These are phyloP conservation scores for Chunga burmeisteri DNA, from an alignment of 2,113 vertebrate species.

Conservation along the genomic window DNA sequence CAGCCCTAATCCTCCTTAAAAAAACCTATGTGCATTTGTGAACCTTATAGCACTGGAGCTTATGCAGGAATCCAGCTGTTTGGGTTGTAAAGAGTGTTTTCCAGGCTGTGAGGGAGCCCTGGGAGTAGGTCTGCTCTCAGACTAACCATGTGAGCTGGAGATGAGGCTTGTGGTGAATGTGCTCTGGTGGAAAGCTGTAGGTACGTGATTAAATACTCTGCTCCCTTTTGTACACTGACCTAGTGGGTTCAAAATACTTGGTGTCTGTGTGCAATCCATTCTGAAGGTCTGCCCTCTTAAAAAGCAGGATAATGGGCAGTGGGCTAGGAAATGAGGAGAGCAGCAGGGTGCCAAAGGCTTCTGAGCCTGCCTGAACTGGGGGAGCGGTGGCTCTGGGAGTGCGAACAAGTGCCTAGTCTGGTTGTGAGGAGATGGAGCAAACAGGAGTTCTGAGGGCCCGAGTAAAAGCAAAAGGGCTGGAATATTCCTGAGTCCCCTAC, in stretches of 20 bases:
- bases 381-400: not conserved
- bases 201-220: fast-evolving
- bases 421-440: not conserved
- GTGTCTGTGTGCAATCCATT: not conserved
- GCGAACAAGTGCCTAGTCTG: not conserved
- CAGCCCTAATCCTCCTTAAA: not conserved
- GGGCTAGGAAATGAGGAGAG: not conserved
- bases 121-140: not conserved
- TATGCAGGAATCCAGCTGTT: not conserved
- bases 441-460: not conserved
- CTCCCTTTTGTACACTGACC: not conserved
- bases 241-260: not conserved
- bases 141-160: not conserved
- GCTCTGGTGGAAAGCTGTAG: not conserved
- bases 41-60: not conserved
- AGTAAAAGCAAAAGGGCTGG: not conserved
- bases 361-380: not conserved
- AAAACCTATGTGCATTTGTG: not conserved
- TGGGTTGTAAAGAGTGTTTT: not conserved
- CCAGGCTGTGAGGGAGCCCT: not conserved
- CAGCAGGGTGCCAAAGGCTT: not conserved
- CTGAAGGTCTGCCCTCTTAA: not conserved
- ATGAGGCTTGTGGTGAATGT: not conserved
- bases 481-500: fast-evolving
- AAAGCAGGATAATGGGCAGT: fast-evolving